Base-by-base conservation (phyloP, 2,113 vertebrate species). In the Thinocorus orbignyianus region DNA sequence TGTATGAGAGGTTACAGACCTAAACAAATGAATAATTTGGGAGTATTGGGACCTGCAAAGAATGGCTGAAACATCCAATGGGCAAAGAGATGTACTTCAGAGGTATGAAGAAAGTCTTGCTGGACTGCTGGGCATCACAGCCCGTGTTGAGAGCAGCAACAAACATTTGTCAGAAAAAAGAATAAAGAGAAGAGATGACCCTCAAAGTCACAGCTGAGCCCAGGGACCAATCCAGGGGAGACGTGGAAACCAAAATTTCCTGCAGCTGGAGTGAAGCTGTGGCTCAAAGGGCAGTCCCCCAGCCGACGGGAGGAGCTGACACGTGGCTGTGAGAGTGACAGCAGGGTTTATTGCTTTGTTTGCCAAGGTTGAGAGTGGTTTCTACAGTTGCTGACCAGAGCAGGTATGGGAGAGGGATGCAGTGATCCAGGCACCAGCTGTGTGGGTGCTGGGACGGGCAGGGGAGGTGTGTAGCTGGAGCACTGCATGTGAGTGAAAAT, bases 271-370 rank as follows among this genome's bases (percentile, higher is more conserved):
- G 58, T 52, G 61, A 80, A 80, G 41, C 19, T 49, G 30, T 20
- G 57, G 3, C 35, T 65, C 76, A 13, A 33, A 89, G 57, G 26
- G 26, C 31, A 20, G 17, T 64, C 33, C 5, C 39, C 48, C 22
- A 26, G n/a, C 28, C 57, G 31, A 5, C 25, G 30, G 41, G 33
- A 72, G 25, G 35, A 86, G 44, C 68, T 71, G 39, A 13, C 17
- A 5, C 0, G 2, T 65, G 18, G 14, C 39, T 57, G 1, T 49
- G 72, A 52, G 69, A 30, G 37, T 2, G 2, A 54, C 55, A 51
- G 30, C 23, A 55, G 84, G 30, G 64, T 44, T 54, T 41, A 39
- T 69, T 54, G 14, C 37, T 66, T 30, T 26, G 3, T 46, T 90
- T 51, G 64, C 66, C 58, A 39, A 39, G 30, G 26, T 4, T 51